phyloP scores from a whole-genome alignment of 2,113 vertebrate genomes.

The Passer montanus region DNA sequence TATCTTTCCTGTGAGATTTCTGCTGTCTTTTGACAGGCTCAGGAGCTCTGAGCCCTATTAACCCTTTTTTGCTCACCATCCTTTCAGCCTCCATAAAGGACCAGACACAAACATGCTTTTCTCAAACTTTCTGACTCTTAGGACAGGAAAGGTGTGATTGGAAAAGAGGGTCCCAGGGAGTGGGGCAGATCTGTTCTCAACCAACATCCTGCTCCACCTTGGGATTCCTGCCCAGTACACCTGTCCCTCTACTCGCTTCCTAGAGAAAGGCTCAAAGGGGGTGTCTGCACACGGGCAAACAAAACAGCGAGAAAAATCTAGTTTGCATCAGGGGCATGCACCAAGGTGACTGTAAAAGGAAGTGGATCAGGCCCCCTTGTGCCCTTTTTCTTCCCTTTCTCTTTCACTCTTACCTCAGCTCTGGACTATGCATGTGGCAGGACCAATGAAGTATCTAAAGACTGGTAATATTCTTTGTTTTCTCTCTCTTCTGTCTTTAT shows the following conservation, averaged over 20 bases:
- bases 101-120: background rate
- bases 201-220: background rate
- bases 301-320: background rate
- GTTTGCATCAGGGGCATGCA: background rate
- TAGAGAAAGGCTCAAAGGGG: background rate
- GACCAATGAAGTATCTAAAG: background rate
- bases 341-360: background rate
- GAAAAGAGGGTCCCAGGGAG: background rate
- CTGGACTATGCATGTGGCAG: background rate
- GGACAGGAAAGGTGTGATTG: background rate
- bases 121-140: background rate
- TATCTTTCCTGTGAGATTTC: background rate
- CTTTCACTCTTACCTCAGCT: background rate
- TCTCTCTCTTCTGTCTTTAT: background rate
- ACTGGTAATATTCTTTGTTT: background rate
- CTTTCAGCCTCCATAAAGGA: background rate
- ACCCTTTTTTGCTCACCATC: background rate
- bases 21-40: background rate
- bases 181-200: background rate
- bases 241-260: background rate
- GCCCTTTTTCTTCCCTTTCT: background rate
- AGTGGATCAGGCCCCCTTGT: no score
- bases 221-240: background rate
- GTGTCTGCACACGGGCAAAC: accelerated
- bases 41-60: background rate